Conservation (phyloP, 2,797 vertebrate species). For the Geotrypetes seraphini region DNA sequence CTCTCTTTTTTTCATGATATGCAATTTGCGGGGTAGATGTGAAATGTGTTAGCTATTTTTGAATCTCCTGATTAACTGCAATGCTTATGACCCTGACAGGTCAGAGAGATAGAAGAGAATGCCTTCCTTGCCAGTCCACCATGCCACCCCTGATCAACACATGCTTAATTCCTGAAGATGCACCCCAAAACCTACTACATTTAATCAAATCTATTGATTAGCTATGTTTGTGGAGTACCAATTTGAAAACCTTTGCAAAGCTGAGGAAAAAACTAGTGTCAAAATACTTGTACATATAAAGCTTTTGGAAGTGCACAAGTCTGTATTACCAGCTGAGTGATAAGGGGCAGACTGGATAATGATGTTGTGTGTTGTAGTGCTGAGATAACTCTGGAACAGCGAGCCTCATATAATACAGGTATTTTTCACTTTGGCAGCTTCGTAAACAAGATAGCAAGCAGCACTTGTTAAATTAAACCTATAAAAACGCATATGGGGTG, state of each 20-base stretch:
- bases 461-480: conserved; percentile 58
- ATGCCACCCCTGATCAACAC: too few species aligned
- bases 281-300: conserved; percentile 25
- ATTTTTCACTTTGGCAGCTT: conserved; percentile 78
- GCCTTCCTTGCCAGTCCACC: too few species aligned
- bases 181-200: too few species aligned
- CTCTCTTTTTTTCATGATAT: too few species aligned
- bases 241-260: conserved; percentile 31
- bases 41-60: too few species aligned
- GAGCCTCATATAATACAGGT: conserved; percentile 65
- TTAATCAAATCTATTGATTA: conserved; percentile 43
- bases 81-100: too few species aligned
- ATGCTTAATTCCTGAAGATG: too few species aligned
- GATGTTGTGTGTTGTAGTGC: conserved; percentile 58
- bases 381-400: conserved; percentile 62
- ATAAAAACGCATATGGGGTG: conserved; percentile 32
- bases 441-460: conserved; percentile 73
- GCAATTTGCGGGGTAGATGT: too few species aligned
- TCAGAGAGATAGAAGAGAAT: too few species aligned
- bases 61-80: too few species aligned
- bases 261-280: conserved; percentile 34
- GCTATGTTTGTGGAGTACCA: conserved; percentile 24
- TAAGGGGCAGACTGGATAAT: conserved; percentile 64
- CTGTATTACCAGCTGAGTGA: conserved; percentile 50
- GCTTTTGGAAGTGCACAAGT: conserved; percentile 31